phyloP scores from a whole-genome alignment of 2,888 invertebrate genomes.

The Timema podura region DNA sequence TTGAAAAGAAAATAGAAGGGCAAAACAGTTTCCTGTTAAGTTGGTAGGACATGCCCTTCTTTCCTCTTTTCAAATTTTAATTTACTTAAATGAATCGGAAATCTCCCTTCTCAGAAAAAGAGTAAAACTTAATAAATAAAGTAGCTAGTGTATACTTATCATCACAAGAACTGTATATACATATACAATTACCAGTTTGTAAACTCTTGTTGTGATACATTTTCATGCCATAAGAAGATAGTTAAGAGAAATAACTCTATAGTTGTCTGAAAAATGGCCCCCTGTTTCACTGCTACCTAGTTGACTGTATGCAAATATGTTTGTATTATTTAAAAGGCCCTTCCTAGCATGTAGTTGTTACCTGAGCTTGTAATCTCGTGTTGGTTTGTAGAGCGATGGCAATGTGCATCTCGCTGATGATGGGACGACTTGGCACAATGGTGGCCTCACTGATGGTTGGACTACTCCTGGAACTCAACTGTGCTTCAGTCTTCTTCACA shows the following conservation, averaged over 20 bases:
- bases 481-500: constrained; percentile 44
- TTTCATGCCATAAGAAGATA: not conserved
- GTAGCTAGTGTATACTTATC: not conserved
- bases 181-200: not conserved
- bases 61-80: no score
- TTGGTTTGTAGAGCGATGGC: constrained; percentile 48
- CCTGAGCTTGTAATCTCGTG: not conserved
- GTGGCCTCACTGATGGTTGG: constrained; percentile 49
- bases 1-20: no score
- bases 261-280: not conserved
- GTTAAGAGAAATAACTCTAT: not conserved
- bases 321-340: no score
- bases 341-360: not conserved
- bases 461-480: constrained; percentile 45
- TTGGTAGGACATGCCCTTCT: no score
- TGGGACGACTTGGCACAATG: constrained; percentile 50
- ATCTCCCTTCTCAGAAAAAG: constrained; percentile 4
- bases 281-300: not conserved
- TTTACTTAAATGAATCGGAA: not conserved
- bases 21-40: no score
- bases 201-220: not conserved
- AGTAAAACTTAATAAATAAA: not conserved
- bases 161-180: not conserved
- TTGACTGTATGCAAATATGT: no score
- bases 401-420: constrained; percentile 50